Evolutionary conservation across 1,140 invertebrate genomes (phyloP), one percentile per base, ranked within the genome.

Genomic region (Drosophila lowei): DNA sequence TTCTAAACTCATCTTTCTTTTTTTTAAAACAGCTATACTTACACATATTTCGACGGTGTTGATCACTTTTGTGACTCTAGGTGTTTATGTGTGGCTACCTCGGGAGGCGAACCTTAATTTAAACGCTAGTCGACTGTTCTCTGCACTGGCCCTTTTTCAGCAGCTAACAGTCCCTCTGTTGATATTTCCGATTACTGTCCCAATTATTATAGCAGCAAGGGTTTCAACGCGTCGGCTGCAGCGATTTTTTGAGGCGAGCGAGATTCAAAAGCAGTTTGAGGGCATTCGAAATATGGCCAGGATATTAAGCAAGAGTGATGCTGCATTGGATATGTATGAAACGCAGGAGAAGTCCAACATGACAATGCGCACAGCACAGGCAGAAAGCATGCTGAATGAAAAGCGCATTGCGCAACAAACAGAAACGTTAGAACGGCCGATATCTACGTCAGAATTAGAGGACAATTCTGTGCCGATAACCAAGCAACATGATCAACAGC

Each of bases 111-210:
- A 43, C 0, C 52, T 56, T 54, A 92, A 93, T 46, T 92, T 97
- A 43, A 94, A 94, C 54, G 93, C 95, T 53, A 94, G 94, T 7
- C 94, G 94, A 72, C 93, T 95, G 46, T 97, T 97, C 88, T 94
- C 95, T 18, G 95, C 95, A 13, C 84, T 97, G 52, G 95, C 96
- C 1, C 93, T 97, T 6, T 96, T 96, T 90, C 96, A 96, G 79
- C 96, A 97, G 80, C 91, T 97, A 2, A 95, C 95, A 0, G 95
- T 96, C 0, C 95, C 96, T 11, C 91, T 97, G 16, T 94, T 96
- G 68, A 96, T 97, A 50, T 94, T 96, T 70, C 96, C 96, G 1
- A 94, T 96, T 53, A 95, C 95, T 4, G 93, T 97, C 23, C 94
- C 96, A 2, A 96, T 96, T 79, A 93, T 96, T 13, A 95, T 96